Conservation (phyloP, 1,140 invertebrate species). For the Mycetomoellerius zeteki region DNA sequence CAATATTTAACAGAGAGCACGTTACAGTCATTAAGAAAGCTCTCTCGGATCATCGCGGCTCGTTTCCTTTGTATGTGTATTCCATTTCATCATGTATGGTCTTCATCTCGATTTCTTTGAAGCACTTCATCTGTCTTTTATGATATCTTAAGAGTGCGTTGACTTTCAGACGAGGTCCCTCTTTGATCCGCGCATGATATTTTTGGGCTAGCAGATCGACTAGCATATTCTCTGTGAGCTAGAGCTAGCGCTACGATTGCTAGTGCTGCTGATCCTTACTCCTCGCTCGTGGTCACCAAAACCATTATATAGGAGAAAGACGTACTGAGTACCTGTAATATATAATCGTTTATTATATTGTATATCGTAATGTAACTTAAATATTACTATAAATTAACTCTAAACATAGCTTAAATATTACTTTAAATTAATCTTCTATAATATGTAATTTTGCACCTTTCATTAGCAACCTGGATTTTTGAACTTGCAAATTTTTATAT, state of each 20-base stretch:
- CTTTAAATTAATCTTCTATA: too few species aligned
- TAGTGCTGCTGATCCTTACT: slow-evolving; percentile 53
- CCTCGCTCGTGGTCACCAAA: slow-evolving; percentile 57
- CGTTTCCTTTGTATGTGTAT: background rate
- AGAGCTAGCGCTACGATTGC: slow-evolving; percentile 36
- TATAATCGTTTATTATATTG: background rate
- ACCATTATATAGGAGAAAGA: slow-evolving; percentile 81
- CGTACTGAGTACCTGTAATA: slow-evolving; percentile 77
- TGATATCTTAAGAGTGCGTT: slow-evolving; percentile 47
- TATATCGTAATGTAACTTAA: background rate
- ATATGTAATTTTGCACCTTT: too few species aligned
- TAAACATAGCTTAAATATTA: too few species aligned
- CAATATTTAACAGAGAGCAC: slow-evolving; percentile 43
- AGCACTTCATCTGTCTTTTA: slow-evolving; percentile 57
- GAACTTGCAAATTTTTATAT: too few species aligned
- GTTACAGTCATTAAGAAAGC: background rate
- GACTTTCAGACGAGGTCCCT: slow-evolving; percentile 20
- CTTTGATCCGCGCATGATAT: slow-evolving; percentile 64
- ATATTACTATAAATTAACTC: background rate
- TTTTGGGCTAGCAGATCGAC: slow-evolving; percentile 65
- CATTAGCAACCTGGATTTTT: too few species aligned
- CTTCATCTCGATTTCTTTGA: slow-evolving; percentile 28
- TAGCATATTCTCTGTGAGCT: slow-evolving; percentile 64
- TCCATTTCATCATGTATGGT: slow-evolving; percentile 20
- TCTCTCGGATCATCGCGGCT: background rate